Evolutionary conservation across 2,797 vertebrate species (phyloP), one percentile per base, ranked within the genome.

Genomic region (Iguana delicatissima): DNA sequence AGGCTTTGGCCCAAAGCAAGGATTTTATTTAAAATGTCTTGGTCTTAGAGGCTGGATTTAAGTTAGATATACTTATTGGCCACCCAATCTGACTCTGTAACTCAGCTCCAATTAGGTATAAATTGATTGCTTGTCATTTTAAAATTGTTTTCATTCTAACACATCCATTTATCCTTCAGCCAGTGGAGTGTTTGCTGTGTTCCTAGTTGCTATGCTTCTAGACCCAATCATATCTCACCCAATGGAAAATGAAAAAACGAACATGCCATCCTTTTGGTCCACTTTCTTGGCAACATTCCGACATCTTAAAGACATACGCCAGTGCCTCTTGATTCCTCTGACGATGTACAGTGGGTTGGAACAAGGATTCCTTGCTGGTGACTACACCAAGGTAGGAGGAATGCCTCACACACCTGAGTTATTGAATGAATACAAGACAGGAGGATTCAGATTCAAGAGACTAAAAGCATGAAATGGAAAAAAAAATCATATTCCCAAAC

Each of bases 281-380:
- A 98, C 98, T 0, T 96, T 99, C 88, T 94, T 99, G 96, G 98
- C 98, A 50, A 99, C 99, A 0, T 98, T 99, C 93, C 89, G 90
- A 50, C 98, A 98, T 1, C 95, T 99, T 88, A 95, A 95, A 95
- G 98, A 99, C 95, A 97, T 96, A 93, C 98, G 98, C 57, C 96
- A 99, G 62, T 16, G 98, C 88, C 97, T 97, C 38, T 98, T 99
- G 92, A 98, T 98, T 73, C 98, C 98, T 1, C 96, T 99, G 96
- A 99, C 99, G 10, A 97, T 99, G 97, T 99, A 98, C 97, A 99
- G 98, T 52, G 99, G 99, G 38, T 97, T 99, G 67, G 98, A 99
- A 91, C 99, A 99, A 96, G 99, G 98, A 92, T 99, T 99, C 97
- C 98, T 99, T 14, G 92, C 98, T 0, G 97, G 99, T 9, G 99